Base-by-base conservation (phyloP, 2,113 vertebrate genomes). In the Trematomus loennbergii region DNA sequence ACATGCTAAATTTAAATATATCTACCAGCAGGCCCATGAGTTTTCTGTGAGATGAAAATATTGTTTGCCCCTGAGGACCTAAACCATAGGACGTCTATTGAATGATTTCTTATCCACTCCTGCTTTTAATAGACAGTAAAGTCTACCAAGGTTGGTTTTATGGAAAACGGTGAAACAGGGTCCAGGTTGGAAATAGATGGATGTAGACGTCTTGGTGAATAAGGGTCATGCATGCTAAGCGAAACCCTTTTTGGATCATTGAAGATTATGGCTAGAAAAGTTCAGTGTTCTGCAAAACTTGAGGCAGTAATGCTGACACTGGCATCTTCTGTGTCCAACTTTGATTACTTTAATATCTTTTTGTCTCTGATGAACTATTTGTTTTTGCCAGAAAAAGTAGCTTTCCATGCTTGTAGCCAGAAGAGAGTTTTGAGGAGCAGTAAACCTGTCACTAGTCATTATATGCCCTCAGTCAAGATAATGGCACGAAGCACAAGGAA, bases 351-450 rank as follows among this genome's bases (percentile, higher is more conserved):
- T 36, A 85, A 74, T 76, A 77, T 81, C 75, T 77, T 18, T 64
- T n/a, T 60, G 83, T 79, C 81, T 85, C 84, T 86, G 90, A 89
- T 90, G 80, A 83, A 84, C 87, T 59, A 65, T 85, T 79, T 84
- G 85, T 84, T 91, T 87, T 92, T 79, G 83, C 89, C 89, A 92
- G 72, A 71, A 75, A 12, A 81, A 77, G 71, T 69, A 89, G 85
- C 77, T 85, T 89, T 93, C 88, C 87, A 71, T 70, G 1, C 78
- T 65, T 64, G 22, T 64, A 79, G 79, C 88, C 89, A 88, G 79
- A 45, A 52, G 78, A n/a, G 72, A 75, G 76, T 87, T 85, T 70
- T 70, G 70, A 87, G 78, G 48, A 86, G 63, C 82, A 77, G 84
- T 90, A 83, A 91, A 91, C 57, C 89, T 63, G 82, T 92, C 88